Evolutionary conservation across 2,888 invertebrate species (phyloP).

Genomic region (Cyclophora albipunctata): DNA sequence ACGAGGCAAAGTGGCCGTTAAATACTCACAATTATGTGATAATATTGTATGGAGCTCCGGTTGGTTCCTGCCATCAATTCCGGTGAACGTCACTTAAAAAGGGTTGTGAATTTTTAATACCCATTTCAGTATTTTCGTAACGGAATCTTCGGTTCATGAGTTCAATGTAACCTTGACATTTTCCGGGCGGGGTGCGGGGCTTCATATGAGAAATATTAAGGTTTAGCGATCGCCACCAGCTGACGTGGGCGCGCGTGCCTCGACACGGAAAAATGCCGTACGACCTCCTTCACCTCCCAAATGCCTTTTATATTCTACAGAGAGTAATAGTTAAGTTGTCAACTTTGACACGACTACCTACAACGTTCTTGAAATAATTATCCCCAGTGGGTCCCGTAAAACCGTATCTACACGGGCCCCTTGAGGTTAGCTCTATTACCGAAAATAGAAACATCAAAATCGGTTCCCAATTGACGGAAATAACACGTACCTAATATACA

Average conservation of each 20-base stretch:
- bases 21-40: not conserved
- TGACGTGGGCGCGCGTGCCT: slow-evolving; percentile 55
- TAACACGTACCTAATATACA: too few relatives aligned
- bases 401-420: too few relatives aligned
- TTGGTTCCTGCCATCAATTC: slow-evolving; percentile 10
- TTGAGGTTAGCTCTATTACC: too few relatives aligned
- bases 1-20: too few relatives aligned
- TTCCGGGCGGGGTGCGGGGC: slow-evolving; percentile 34
- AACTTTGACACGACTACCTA: slow-evolving; percentile 1
- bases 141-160: slow-evolving; percentile 26
- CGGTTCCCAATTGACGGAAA: too few relatives aligned
- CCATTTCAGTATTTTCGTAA: slow-evolving; percentile 24
- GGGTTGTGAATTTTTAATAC: slow-evolving; percentile 24
- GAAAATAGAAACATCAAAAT: too few relatives aligned
- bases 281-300: slow-evolving; percentile 41
- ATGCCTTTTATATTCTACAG: slow-evolving; percentile 25
- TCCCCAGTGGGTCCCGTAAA: too few relatives aligned
- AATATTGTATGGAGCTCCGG: slow-evolving; percentile 6
- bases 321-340: slow-evolving; percentile 19
- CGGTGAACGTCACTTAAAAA: slow-evolving; percentile 2
- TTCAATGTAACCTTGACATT: slow-evolving; percentile 30
- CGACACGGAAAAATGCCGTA: slow-evolving; percentile 36
- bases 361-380: too few relatives aligned
- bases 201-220: slow-evolving; percentile 63
- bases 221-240: slow-evolving; percentile 61